Conservation (phyloP, 2,113 vertebrate species). For the Eubucco bourcierii region DNA sequence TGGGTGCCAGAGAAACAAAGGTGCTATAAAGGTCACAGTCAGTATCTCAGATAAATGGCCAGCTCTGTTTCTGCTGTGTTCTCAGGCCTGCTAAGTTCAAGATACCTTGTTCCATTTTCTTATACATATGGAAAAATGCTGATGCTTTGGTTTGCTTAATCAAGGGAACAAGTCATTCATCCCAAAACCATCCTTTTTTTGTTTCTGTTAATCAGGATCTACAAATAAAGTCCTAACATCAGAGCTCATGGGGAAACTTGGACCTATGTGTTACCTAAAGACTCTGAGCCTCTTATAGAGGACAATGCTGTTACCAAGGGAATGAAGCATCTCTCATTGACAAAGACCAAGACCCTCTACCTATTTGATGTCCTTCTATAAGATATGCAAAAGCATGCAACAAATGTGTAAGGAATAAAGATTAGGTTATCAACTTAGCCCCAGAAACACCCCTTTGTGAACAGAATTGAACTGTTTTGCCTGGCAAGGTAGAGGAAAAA, state of each 20-base stretch:
- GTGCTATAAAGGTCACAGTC: background rate
- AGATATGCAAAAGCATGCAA: background rate
- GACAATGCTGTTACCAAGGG: background rate
- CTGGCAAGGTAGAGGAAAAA: background rate
- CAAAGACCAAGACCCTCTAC: background rate
- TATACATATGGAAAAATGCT: rapidly evolving
- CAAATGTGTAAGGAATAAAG: background rate
- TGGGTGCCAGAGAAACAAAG: background rate
- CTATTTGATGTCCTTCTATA: background rate
- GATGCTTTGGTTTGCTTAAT: background rate
- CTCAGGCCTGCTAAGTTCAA: background rate
- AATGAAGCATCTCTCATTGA: background rate
- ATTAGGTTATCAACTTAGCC: background rate
- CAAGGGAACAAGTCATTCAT: background rate
- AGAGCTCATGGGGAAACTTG: background rate
- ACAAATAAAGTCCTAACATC: background rate
- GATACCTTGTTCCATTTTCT: background rate
- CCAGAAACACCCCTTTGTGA: background rate
- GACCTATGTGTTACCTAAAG: background rate
- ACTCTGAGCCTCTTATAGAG: background rate
- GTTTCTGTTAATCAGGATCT: background rate
- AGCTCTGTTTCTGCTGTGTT: background rate
- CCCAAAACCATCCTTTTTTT: background rate
- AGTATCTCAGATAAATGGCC: background rate
- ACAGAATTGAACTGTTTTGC: background rate